Base-by-base conservation (phyloP, 1,140 invertebrate genomes). In the Euwallacea similis region DNA sequence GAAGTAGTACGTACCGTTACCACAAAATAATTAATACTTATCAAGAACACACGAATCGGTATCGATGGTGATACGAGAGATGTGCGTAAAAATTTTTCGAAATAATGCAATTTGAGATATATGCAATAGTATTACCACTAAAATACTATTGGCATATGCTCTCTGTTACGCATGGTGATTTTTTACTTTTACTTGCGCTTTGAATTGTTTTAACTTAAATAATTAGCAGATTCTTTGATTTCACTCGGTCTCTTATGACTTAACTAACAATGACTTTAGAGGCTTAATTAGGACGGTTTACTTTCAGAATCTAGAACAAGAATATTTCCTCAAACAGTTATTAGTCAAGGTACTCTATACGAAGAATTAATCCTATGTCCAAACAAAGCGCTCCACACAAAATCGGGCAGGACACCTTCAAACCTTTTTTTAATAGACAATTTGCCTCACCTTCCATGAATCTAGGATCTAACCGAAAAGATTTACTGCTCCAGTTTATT, bases 171-270 rank as follows among this genome's bases (percentile, higher is more conserved):
- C 58, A 47, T 53, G 16, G 9, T 76, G 75, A 73, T 68, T 77
- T 66, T 66, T 75, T 74, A 77, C 76, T 77, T 77, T 77, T 76
- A 77, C 76, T 75, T 73, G 71, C 72, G 75, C 68, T 77, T 73
- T 75, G 72, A 75, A 75, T 77, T 74, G 69, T 77, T 73, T 73
- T 73, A 76, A 76, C 75, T 77, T 75, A 75, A 76, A 76, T 77
- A 76, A 77, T 75, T 74, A 77, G 66, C 72, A 73, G 75, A 75
- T 65, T 75, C 65, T 73, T 60, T 56, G 74, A 76, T 77, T 77
- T 77, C 76, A 77, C 76, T 77, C 67, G 50, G 67, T 15, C 54
- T 15, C 54, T 56, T 15, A 56, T 59, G 42, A 60, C 42, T 42
- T 56, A 54, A 60, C 41, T 42, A 41, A 60, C 10, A 42, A 15